Conservation (phyloP, 2,797 vertebrate genomes). For the Manis crassicaudata region DNA sequence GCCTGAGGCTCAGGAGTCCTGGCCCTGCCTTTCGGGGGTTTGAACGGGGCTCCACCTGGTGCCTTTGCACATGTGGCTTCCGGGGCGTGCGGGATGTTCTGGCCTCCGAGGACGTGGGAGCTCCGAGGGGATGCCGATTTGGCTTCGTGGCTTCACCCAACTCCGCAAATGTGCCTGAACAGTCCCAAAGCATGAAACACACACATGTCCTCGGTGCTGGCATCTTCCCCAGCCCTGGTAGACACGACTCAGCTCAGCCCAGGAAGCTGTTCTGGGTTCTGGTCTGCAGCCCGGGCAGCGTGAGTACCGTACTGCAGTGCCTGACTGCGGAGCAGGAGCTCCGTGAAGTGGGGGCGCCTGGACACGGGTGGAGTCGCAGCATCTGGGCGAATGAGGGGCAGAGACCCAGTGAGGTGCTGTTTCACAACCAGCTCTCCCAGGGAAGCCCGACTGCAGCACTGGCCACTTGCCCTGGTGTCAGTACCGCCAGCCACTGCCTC, state of each 20-base stretch:
- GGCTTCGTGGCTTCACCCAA: background rate
- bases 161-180: background rate
- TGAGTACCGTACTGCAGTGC: background rate
- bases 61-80: background rate
- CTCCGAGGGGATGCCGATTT: slow-evolving; percentile 9
- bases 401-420: accelerated
- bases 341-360: background rate
- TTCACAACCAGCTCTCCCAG: background rate
- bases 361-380: accelerated
- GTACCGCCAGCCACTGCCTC: accelerated
- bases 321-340: accelerated
- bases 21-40: background rate
- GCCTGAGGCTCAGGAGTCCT: background rate
- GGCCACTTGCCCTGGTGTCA: background rate
- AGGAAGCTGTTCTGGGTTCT: background rate
- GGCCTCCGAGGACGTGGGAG: background rate
- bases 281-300: background rate
- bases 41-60: background rate
- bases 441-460: accelerated
- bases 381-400: background rate
- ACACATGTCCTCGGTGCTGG: accelerated
- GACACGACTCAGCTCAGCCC: background rate
- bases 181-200: accelerated
- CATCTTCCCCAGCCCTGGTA: background rate
- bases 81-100: background rate